Evolutionary conservation across 2,797 vertebrate species (phyloP).

Genomic region (Chaunax sp.): DNA sequence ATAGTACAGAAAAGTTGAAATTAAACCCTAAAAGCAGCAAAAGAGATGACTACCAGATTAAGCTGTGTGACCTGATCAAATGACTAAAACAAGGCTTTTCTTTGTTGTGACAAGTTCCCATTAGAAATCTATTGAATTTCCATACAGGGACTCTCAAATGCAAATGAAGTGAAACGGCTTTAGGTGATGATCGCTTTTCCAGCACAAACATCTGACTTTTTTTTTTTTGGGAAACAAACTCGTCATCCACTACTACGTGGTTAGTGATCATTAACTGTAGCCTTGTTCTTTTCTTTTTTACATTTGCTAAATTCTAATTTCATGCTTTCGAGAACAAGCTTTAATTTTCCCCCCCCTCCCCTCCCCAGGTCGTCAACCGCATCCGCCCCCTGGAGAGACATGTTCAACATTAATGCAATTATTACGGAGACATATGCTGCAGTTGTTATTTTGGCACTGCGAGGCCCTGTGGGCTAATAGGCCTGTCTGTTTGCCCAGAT

Average conservation of each 20-base stretch:
- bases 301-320: slow-evolving; percentile 73
- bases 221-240: slow-evolving; percentile 45
- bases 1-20: too few relatives aligned
- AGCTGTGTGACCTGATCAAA: too few relatives aligned
- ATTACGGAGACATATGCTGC: slow-evolving; percentile 83
- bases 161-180: slow-evolving; percentile 14
- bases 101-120: too few relatives aligned
- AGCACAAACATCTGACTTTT: slow-evolving; percentile 19
- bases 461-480: slow-evolving; percentile 80
- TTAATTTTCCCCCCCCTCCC: slow-evolving; percentile 76
- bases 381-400: slow-evolving; percentile 73
- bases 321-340: slow-evolving; percentile 74
- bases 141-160: too few relatives aligned
- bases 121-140: too few relatives aligned
- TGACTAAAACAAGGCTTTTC: too few relatives aligned
- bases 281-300: slow-evolving; percentile 49
- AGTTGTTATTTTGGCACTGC: slow-evolving; percentile 82
- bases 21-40: too few relatives aligned
- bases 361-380: slow-evolving; percentile 65
- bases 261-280: slow-evolving; percentile 74
- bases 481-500: slow-evolving; percentile 83
- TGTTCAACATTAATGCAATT: slow-evolving; percentile 86
- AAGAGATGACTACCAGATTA: too few relatives aligned
- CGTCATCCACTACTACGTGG: slow-evolving; percentile 59
- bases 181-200: slow-evolving; percentile 52